Evolutionary conservation across 1,140 invertebrate species (phyloP), one percentile per base, ranked within the genome.

Genomic region (Phortica variegata): DNA sequence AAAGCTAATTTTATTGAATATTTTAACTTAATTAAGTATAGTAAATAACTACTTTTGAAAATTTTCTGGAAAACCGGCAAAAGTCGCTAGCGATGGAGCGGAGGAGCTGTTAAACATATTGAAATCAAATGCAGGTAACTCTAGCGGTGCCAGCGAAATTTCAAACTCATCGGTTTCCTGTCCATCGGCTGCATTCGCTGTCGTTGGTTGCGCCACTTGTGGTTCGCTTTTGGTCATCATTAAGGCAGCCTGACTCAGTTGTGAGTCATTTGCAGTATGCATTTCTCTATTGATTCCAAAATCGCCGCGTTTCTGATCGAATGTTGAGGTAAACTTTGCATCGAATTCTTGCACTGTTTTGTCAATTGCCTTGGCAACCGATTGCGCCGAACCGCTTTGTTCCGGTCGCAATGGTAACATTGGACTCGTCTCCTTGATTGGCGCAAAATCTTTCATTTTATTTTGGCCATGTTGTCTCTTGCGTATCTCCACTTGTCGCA

Each of bases 321-420:
- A 10, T 0, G 60, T 55, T 0, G 63, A 63, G 0, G 54, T 66
- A 19, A 66, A 66, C 48, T 69, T 73, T 15, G 55, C 66, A 52
- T 74, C 71, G 17, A 74, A 74, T 12, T 74, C 66, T 43, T 71
- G 58, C 1, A 74, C 66, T 20, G 70, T 73, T 32, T 68, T 73
- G 32, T 73, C 70, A 13, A 73, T 73, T 3, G 70, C 71, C 34
- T 73, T 73, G 29, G 70, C 65, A 29, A 73, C 61, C 1, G 70
- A 73, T 17, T 70, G 69, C 0, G 65, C 65, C 0, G 62, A 73
- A 1, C 43, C 47, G 33, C 53, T 60, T 8, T 53, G 52, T 15
- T 72, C 68, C 6, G 54, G 54, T 0, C 66, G 49, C 4, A 71
- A 31, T 6, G 65, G 65, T 16, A 70, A 16, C 59, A 62, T 58